Base-by-base conservation (phyloP, 1,140 invertebrate genomes). In the Laupala kohalensis region DNA sequence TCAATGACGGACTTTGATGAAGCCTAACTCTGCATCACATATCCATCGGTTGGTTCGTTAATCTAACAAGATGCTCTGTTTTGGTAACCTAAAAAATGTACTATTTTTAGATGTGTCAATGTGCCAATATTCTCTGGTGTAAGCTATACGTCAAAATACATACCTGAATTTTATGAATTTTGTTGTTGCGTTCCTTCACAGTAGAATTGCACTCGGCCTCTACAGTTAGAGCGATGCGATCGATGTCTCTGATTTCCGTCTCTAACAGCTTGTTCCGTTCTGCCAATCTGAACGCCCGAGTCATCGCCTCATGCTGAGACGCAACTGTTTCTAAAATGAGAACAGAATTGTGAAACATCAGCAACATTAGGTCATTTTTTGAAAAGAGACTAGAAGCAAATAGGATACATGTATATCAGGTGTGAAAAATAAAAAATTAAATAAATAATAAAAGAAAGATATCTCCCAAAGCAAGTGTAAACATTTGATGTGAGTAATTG, bases 231-330 rank as follows among this genome's bases (percentile, higher is more conserved):
- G 88, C 88, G 75, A 89, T 84, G 74, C 84, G 80, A 78, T 90
- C 89, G 70, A 89, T 85, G 76, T 88, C 86, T 77, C 83, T 83
- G 70, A 90, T 76, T 80, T 89, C 87, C 76, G 87, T 86, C 80
- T 89, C 86, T 26, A 90, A 77, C 69, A 80, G 77, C 78, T 86
- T 86, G 76, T 90, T 90, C 77, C 86, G 82, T 75, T 90, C 86
- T 24, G 88, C 88, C 74, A 90, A 82, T 78, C 84, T 83, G 66
- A 90, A 78, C 28, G 89, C 88, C 76, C 87, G 80, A 25, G 85
- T 79, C 88, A 90, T 90, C 15, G 89, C 89, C 78, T 90, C 89
- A 78, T 90, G 89, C 78, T 90, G 88, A 76, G 89, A 89, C 72
- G 83, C 81, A 71, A 89, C 75, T 28, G 84, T 82, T 53, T 88